Percentiles rank a stretch among this genome's conserved stretches.
These are phyloP conservation scores for Periophthalmodon schlosseri DNA, from an alignment of 2,113 vertebrate genomes.

Conservation along the genomic window DNA sequence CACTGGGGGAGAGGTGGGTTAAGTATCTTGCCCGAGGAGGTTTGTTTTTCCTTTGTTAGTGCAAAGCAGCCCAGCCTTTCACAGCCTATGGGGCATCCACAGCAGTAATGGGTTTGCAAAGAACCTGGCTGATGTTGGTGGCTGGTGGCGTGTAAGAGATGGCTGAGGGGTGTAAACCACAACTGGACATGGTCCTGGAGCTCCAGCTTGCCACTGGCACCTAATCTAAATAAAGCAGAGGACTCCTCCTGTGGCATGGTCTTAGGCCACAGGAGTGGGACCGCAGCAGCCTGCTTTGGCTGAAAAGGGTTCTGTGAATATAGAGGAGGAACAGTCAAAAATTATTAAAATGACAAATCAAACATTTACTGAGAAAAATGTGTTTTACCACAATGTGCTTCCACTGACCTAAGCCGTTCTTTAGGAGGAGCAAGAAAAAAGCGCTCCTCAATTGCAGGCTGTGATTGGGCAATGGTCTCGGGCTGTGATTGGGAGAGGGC, in stretches of 20 bases:
- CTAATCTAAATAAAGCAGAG: too few relatives aligned
- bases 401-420: neutral
- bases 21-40: too few relatives aligned
- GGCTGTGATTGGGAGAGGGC: too few relatives aligned
- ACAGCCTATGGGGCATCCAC: neutral
- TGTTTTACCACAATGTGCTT: neutral
- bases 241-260: too few relatives aligned
- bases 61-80: neutral
- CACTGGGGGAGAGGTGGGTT: too few relatives aligned
- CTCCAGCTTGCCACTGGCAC: neutral
- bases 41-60: neutral
- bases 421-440: neutral
- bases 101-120: neutral
- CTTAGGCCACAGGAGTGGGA: neutral
- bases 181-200: neutral
- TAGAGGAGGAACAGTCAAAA: neutral
- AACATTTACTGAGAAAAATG: neutral
- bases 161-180: neutral
- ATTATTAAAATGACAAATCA: neutral
- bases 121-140: too few relatives aligned
- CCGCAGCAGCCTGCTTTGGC: neutral
- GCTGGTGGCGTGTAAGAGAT: neutral
- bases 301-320: neutral
- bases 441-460: neutral
- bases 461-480: too few relatives aligned